Percentiles rank a stretch among this genome's conserved stretches.
These are phyloP conservation scores for Parasteatoda tepidariorum DNA, from an alignment of 1,140 invertebrate genomes.

Conservation along the genomic window DNA sequence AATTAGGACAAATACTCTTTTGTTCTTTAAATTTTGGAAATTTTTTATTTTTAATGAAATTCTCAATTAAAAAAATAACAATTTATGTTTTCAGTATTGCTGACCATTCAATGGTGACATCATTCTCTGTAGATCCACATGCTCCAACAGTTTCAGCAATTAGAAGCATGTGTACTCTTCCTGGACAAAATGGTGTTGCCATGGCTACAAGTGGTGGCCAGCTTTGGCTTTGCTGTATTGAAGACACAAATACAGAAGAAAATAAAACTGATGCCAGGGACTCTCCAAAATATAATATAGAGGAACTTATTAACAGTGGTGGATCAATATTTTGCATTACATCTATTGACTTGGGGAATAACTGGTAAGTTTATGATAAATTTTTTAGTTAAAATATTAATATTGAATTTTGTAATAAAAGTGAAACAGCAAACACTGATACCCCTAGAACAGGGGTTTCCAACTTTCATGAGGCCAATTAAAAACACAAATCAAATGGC, in stretches of 20 bases:
- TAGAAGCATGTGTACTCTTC: slow-evolving; percentile 76
- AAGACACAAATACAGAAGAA: slow-evolving; percentile 28
- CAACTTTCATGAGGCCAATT: too few species aligned
- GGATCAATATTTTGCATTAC: slow-evolving; percentile 72
- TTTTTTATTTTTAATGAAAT: too few species aligned
- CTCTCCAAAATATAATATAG: slow-evolving; percentile 69
- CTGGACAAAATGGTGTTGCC: slow-evolving; percentile 77
- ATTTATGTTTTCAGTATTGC: slow-evolving; percentile 16
- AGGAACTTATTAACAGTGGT: slow-evolving; percentile 75
- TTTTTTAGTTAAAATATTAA: too few species aligned
- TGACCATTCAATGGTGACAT: slow-evolving; percentile 63
- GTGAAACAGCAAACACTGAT: too few species aligned
- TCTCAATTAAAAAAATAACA: neutral
- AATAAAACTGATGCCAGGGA: neutral
- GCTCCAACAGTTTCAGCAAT: slow-evolving; percentile 71
- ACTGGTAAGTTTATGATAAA: slow-evolving; percentile 34
- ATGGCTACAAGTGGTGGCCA: slow-evolving; percentile 80
- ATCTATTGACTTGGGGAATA: slow-evolving; percentile 64
- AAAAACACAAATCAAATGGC: too few species aligned
- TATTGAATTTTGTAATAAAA: too few species aligned
- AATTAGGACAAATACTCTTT: too few species aligned
- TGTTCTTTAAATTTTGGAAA: too few species aligned
- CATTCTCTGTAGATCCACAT: slow-evolving; percentile 72
- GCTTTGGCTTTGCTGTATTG: slow-evolving; percentile 77
- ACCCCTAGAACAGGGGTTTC: too few species aligned